Evolutionary conservation across 2,113 vertebrate genomes (phyloP).

Genomic region (Peromyscus californicus): DNA sequence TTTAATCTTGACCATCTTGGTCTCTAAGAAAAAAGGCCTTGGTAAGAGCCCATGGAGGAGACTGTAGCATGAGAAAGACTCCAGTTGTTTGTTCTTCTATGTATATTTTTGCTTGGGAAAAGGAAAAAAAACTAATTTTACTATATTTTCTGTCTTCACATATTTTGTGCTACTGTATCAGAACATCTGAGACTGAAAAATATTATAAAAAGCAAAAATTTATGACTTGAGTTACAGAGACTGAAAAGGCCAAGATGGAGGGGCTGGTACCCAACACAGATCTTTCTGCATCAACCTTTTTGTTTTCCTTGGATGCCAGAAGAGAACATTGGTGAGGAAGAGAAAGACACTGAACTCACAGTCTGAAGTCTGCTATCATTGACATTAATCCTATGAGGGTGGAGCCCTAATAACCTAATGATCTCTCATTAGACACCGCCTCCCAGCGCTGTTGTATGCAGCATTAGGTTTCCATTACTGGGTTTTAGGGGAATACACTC

Average conservation of each 20-base stretch:
- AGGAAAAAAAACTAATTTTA: background rate
- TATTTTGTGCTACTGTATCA: background rate
- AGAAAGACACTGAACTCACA: background rate
- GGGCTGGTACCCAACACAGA: no score
- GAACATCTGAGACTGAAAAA: background rate
- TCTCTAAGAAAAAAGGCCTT: background rate
- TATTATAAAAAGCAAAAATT: background rate
- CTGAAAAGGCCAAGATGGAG: background rate
- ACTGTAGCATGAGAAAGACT: background rate
- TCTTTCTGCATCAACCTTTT: background rate
- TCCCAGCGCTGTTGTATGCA: background rate
- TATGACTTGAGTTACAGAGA: background rate
- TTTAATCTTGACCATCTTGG: background rate
- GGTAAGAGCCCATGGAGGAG: background rate
- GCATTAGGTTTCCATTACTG: background rate
- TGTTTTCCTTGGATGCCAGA: background rate
- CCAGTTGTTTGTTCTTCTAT: background rate
- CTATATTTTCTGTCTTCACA: background rate
- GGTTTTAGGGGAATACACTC: background rate
- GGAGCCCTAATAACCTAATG: no score
- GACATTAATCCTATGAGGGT: background rate
- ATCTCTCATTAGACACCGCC: no score
- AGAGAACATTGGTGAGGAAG: background rate
- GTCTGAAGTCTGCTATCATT: background rate
- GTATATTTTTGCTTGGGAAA: background rate